A percentile compares a stretch with the other conserved stretches of the same genome.
Evolutionary conservation across 1,140 invertebrate species (phyloP).

Genomic region (Melanaphis sacchari): DNA sequence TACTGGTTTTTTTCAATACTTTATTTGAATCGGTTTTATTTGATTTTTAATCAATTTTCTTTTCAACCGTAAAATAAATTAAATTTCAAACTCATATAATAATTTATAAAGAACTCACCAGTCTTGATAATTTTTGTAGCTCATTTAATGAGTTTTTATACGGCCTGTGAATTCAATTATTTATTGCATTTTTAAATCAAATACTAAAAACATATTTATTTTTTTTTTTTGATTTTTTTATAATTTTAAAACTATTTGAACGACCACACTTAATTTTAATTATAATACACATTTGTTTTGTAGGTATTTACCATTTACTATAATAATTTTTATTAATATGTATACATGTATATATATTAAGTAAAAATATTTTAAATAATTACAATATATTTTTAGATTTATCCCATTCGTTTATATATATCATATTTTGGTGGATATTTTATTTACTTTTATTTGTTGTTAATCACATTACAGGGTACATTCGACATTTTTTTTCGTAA

Average conservation of each 20-base stretch:
- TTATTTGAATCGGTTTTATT: not conserved
- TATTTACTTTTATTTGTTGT: not conserved
- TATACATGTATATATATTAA: not conserved
- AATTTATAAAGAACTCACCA: not conserved
- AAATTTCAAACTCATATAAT: not conserved
- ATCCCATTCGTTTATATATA: not conserved
- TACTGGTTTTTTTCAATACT: not conserved
- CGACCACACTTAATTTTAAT: not conserved
- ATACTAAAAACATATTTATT: not conserved
- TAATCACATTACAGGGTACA: not conserved
- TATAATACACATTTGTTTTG: not conserved
- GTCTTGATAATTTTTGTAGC: not conserved
- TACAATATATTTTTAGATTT: not conserved
- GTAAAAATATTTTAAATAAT: not conserved
- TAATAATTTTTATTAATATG: not conserved
- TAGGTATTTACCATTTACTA: not conserved
- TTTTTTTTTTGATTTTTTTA: not conserved
- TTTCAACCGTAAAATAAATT: not conserved
- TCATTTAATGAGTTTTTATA: not conserved
- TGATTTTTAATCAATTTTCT: not conserved
- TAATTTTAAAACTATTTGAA: not conserved
- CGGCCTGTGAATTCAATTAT: not conserved
- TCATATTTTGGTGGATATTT: not conserved
- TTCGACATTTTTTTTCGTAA: not conserved
- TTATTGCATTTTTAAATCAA: not conserved